Evolutionary conservation across 2,888 invertebrate species (phyloP), one percentile per base, ranked within the genome.

Genomic region (Barypeithes pellucidus): DNA sequence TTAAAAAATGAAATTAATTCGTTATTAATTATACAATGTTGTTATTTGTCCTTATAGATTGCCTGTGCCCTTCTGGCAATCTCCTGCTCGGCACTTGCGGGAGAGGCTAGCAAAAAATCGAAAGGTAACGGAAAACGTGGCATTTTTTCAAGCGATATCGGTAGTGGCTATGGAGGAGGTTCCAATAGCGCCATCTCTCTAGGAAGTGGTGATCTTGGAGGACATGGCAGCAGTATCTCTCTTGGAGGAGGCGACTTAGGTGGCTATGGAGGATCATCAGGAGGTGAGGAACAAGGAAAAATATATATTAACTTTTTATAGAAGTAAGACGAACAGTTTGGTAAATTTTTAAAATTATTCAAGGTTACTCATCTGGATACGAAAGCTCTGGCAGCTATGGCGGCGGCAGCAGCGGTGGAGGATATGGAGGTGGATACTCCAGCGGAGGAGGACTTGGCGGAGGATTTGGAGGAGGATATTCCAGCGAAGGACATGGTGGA

Each of bases 121-220:
- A 77, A 79, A 39, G 61, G 69, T 57, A 80, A 73, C 66, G 82
- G 80, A 66, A 82, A 82, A 77, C 77, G 82, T 18, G 82, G 82
- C 22, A 81, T 82, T 60, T 76, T 81, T 24, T 79, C 79, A 18
- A 79, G 79, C 54, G 77, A 78, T 71, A 73, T 79, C 54, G 81
- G 81, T 54, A 77, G 79, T 41, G 80, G 80, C 45, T 78, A 79
- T 67, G 78, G 77, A 43, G 78, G 77, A 9, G 75, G 76, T 39
- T 70, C 75, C 3, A 67, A 73, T 18, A 72, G 75, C n/a, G 45
- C 67, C 50, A 54, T 54, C 18, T 75, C 75, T 7, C 72, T 77
- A 14, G 74, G 79, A 54, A 72, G 75, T 14, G 67, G 68, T n/a
- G 45, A 72, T 11, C 72, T 72, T 11, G 69, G 77, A 36, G 75